A percentile compares a stretch with the other conserved stretches of the same genome.
Conservation (phyloP, 2,888 invertebrate species). For the Hypercompe scribonia region DNA sequence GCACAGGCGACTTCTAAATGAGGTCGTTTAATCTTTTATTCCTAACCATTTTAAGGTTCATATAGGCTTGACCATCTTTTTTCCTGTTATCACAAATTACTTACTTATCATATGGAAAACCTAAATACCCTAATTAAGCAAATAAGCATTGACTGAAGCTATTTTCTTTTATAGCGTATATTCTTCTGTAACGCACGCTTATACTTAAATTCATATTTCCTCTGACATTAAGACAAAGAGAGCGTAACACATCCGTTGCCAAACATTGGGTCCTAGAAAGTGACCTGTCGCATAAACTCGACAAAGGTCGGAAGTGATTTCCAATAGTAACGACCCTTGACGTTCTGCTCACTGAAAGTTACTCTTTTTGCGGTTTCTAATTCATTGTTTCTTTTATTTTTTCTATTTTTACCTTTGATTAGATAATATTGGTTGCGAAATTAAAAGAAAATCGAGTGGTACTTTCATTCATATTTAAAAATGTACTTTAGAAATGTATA, state of each 20-base stretch:
- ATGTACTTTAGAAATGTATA: neutral
- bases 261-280: constrained; percentile 72
- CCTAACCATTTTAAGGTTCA: neutral
- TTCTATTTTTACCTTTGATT: neutral
- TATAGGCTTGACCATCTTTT: too few relatives aligned
- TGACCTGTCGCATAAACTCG: constrained; percentile 76
- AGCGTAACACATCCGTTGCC: constrained; percentile 67
- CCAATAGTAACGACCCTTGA: constrained; percentile 80
- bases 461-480: neutral
- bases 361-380: constrained; percentile 56
- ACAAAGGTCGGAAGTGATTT: constrained; percentile 84
- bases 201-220: constrained; percentile 39
- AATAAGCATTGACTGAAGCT: neutral
- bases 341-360: constrained; percentile 56
- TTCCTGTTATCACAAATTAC: neutral
- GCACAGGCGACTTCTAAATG: neutral
- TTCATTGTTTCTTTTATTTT: constrained; percentile 27
- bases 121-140: neutral
- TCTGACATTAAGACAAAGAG: constrained; percentile 59
- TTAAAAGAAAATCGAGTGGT: neutral
- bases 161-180: neutral
- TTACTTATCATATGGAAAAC: neutral
- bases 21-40: neutral
- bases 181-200: neutral
- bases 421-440: neutral